Evolutionary conservation across 2,113 vertebrate genomes (phyloP), one percentile per base, ranked within the genome.

Genomic region (Odocoileus virginianus): DNA sequence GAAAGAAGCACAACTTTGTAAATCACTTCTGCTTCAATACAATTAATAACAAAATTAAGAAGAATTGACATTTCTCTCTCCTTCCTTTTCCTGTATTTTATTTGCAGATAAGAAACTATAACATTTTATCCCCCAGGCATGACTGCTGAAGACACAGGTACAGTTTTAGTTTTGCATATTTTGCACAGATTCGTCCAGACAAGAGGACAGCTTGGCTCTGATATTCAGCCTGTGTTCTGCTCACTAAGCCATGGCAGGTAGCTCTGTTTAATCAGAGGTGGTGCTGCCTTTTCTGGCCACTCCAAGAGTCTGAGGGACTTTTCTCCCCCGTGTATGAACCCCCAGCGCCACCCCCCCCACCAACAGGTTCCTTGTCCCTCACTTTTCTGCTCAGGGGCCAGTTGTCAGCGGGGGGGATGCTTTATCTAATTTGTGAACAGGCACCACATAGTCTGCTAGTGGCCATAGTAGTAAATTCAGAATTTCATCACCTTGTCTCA

Each of bases 321-420:
- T 82, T 36, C 61, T 52, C 33, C 7, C 14, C 50, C 4, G 21
- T 36, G 50, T 23, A 1, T 54, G 19, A 54, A 23, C 11, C 17
- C 47, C 30, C 15, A 76, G 43, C 4, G 2, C 8, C 45, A 1
- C 61, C 19, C 78, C 28, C 45, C 9, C 10, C 0, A 0, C 19
- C 67, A n/a, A 8, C 2, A 45, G 55, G 7, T 2, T 23, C 64
- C 43, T 25, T 45, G 43, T n/a, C 14, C 33, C 36, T 52, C 25
- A 23, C 19, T 40, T 8, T 50, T 57, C 28, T 54, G 23, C 55
- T 47, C 25, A 16, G 10, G 28, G 23, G 40, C 36, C 12, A 43
- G 40, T 14, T 40, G 52, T 12, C 6, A 5, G 45, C 7, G 45
- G 0, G 28, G 16, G 30, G 52, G 14, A 4, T 12, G 23, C 52